Conservation (phyloP, 2,888 invertebrate species). For the Galerucella calmariensis region DNA sequence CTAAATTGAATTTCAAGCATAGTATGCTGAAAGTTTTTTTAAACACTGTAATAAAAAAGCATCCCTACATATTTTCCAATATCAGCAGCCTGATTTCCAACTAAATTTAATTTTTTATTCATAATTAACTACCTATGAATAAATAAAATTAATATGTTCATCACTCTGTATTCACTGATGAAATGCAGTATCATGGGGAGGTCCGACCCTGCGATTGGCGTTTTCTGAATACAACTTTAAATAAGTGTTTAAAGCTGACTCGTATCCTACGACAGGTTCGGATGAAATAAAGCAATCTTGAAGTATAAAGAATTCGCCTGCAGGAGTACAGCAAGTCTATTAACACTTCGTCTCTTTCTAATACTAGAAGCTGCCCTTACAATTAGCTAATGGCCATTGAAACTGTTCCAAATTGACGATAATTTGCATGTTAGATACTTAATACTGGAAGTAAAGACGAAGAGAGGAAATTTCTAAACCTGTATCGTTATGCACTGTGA, state of each 20-base stretch:
- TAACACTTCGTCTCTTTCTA: slow-evolving; percentile 44
- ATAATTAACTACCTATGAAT: neutral
- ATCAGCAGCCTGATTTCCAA: neutral
- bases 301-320: slow-evolving; percentile 35
- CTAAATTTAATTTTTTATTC: neutral
- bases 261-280: slow-evolving; percentile 39
- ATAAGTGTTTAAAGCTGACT: slow-evolving; percentile 46
- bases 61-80: neutral
- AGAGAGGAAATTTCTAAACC: slow-evolving; percentile 10
- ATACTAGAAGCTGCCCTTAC: slow-evolving; percentile 41
- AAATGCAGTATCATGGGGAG: slow-evolving; percentile 11
- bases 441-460: neutral
- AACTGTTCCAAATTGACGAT: slow-evolving; percentile 33
- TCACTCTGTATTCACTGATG: neutral
- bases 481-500: neutral
- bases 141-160: slow-evolving; percentile 1
- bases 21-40: too few species aligned
- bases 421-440: slow-evolving; percentile 38
- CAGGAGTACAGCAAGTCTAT: slow-evolving; percentile 38
- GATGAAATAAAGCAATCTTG: slow-evolving; percentile 45
- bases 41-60: too few species aligned
- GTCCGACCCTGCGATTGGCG: slow-evolving; percentile 31
- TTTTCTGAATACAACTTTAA: slow-evolving; percentile 39
- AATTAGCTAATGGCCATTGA: slow-evolving; percentile 36
- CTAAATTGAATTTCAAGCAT: too few species aligned